Conservation (phyloP, 2,888 invertebrate genomes). For the Eueremaeus valkanovi region DNA sequence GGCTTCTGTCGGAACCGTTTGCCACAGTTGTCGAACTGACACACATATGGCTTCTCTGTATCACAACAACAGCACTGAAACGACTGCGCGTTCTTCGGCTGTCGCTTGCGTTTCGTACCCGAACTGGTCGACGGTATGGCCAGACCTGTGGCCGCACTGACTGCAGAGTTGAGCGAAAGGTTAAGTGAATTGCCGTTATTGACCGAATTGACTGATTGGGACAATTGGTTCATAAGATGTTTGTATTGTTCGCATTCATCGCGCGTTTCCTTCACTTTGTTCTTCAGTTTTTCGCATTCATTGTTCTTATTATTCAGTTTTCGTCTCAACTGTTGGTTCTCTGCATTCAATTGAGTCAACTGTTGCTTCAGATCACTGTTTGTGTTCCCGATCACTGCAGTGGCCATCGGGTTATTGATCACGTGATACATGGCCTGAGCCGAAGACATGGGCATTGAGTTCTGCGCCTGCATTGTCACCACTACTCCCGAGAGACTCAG, state of each 20-base stretch:
- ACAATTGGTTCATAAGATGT: constrained; percentile 21
- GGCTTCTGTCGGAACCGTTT: constrained; percentile 41
- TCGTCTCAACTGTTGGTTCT: constrained; percentile 30
- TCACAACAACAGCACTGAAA: constrained; percentile 34
- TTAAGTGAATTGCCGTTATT: neutral
- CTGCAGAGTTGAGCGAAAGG: neutral
- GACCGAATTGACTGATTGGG: constrained; percentile 1
- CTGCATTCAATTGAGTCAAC: constrained; percentile 18
- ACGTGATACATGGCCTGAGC: constrained; percentile 29
- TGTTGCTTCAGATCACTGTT: constrained; percentile 1
- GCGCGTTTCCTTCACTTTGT: neutral
- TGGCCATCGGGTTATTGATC: constrained; percentile 33
- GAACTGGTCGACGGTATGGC: neutral
- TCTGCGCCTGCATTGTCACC: constrained; percentile 24
- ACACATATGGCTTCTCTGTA: constrained; percentile 33
- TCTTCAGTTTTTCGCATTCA: constrained; percentile 33
- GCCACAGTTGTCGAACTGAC: constrained; percentile 37
- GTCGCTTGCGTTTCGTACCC: neutral
- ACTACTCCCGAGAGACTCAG: neutral
- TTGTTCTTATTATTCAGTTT: constrained; percentile 29
- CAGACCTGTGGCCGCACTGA: neutral
- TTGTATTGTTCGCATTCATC: constrained; percentile 36
- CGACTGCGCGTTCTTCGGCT: neutral
- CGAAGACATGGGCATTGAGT: constrained; percentile 9
- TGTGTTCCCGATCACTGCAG: constrained; percentile 22